Conservation (phyloP, 2,797 vertebrate species). For the Chelon auratus region DNA sequence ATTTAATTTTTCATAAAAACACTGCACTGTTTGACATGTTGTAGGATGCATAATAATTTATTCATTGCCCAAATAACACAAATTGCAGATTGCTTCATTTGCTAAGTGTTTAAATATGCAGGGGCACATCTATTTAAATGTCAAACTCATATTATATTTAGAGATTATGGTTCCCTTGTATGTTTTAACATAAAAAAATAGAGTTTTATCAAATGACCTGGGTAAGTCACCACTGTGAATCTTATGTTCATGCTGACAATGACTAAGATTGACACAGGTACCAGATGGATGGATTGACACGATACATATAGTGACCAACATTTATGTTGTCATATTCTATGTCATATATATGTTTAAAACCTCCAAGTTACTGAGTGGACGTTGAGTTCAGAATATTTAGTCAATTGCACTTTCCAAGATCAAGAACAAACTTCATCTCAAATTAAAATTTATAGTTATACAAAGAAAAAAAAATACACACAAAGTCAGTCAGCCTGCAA, state of each 20-base stretch:
- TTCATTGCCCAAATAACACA: background rate
- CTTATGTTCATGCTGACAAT: too few relatives aligned
- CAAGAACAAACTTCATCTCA: background rate
- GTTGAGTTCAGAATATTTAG: background rate
- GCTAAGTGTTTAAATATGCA: background rate
- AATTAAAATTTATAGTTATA: slow-evolving; percentile 1
- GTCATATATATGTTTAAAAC: background rate
- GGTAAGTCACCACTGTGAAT: too few relatives aligned
- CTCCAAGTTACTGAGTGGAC: background rate
- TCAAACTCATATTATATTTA: background rate
- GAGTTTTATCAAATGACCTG: too few relatives aligned
- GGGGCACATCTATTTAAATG: background rate
- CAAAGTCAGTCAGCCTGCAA: slow-evolving; percentile 12
- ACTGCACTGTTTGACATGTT: background rate
- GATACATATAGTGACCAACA: too few relatives aligned
- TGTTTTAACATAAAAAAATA: background rate
- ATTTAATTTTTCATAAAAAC: background rate
- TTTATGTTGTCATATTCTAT: too few relatives aligned
- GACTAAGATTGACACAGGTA: background rate
- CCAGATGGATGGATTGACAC: background rate
- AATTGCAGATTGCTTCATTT: too few relatives aligned
- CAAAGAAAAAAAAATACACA: background rate
- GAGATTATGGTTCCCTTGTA: background rate
- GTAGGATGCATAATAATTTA: too few relatives aligned
- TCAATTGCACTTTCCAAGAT: background rate